Evolutionary conservation across 2,797 vertebrate species (phyloP).

Genomic region (Coccyzus lansbergi): DNA sequence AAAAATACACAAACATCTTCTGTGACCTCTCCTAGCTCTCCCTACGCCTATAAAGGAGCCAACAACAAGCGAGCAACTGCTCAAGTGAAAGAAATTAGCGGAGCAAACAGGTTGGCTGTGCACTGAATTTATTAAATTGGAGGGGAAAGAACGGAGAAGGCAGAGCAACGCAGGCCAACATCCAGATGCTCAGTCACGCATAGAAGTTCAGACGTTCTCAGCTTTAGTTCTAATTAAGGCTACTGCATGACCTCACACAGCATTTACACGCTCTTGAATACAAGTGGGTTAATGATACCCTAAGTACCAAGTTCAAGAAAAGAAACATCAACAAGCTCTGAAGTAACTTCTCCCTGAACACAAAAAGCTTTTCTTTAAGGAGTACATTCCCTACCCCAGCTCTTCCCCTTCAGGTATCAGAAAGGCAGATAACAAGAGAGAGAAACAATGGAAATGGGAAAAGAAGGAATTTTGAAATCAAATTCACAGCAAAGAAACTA

Average conservation of each 20-base stretch:
- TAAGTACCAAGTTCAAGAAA: background rate
- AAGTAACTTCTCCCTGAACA: background rate
- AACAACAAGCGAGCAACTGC: background rate
- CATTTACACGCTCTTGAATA: accelerated
- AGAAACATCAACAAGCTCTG: background rate
- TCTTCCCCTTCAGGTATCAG: background rate
- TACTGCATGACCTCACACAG: background rate
- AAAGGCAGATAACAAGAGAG: background rate
- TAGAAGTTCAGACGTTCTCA: background rate
- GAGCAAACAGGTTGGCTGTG: background rate
- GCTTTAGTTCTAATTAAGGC: background rate
- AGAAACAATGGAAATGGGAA: background rate
- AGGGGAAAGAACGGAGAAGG: background rate
- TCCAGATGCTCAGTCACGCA: background rate
- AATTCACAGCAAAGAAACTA: background rate
- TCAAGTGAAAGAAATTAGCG: background rate
- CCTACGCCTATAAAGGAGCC: background rate
- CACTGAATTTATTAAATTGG: accelerated
- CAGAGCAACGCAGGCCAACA: background rate
- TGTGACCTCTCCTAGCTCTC: background rate
- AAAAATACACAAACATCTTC: background rate
- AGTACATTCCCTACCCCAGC: too few relatives aligned
- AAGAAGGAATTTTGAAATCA: background rate
- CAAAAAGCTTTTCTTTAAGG: background rate
- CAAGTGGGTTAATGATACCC: background rate